Evolutionary conservation across 2,797 vertebrate species (phyloP), one percentile per base, ranked within the genome.

Genomic region (Pteronotus mesoamericanus): DNA sequence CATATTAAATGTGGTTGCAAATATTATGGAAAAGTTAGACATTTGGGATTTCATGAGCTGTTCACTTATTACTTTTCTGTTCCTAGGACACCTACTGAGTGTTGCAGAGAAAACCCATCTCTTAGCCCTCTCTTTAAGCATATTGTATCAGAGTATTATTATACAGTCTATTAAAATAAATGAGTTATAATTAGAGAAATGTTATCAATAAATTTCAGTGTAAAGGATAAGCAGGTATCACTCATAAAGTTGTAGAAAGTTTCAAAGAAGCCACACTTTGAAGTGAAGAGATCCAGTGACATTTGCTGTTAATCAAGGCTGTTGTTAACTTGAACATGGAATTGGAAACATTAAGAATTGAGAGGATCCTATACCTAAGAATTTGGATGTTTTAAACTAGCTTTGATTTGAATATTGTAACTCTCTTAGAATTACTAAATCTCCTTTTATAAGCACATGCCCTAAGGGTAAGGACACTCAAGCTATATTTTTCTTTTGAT

Each of bases 401-500:
- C 18, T 29, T 69, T 59, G 37, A 84, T 32, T 32, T 88, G 24
- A 91, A 59, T 72, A 46, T 48, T 39, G 4, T 34, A 42, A 51
- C 37, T 61, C 21, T 32, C n/a, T 78, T 39, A 55, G 71, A 86
- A 89, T 55, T 69, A 57, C 29, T 86, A 26, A 34, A 9, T 26
- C n/a, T 26, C 16, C n/a, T 24, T 39, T 78, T 59, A n/a, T n/a
- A n/a, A n/a, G 57, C 61, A 64, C 3, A 3, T 18, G 29, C 34
- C 0, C 48, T 55, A 0, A 3, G 57, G 32, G 5, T 59, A n/a
- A 55, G 11, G 39, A 26, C 16, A 44, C 21, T 32, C 19, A 4
- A 29, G 15, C 5, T n/a, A 22, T 5, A 6, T 6, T 59, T 88
- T 9, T n/a, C 2, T 61, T n/a, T 44, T 26, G 37, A 37, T 22